phyloP scores from a whole-genome alignment of 2,113 vertebrate species.

The Nymphicus hollandicus region DNA sequence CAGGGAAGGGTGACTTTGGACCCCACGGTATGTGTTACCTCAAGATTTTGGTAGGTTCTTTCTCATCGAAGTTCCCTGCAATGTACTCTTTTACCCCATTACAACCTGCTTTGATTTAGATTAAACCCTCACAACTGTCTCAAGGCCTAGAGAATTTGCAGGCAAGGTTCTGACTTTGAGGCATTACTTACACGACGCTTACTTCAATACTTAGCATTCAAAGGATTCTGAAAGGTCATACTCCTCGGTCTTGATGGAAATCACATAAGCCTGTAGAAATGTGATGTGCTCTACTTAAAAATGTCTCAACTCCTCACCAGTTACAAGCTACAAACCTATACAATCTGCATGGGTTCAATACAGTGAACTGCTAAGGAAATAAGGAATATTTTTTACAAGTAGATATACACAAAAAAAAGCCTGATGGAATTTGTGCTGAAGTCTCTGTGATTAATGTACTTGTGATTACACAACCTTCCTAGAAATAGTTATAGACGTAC shows the following conservation, averaged over 20 bases:
- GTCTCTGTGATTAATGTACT: neutral
- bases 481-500: neutral
- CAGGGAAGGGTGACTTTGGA: neutral
- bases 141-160: neutral
- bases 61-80: neutral
- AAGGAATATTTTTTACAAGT: neutral
- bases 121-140: neutral
- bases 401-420: neutral
- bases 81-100: neutral
- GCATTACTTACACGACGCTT: neutral
- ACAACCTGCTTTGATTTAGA: neutral
- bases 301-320: neutral
- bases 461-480: neutral
- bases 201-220: neutral
- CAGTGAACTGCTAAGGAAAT: neutral
- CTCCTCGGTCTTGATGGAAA: neutral
- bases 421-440: neutral
- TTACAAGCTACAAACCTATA: neutral
- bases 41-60: neutral
- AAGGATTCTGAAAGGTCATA: neutral
- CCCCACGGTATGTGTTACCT: accelerated
- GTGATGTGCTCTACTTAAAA: neutral
- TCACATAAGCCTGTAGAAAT: neutral
- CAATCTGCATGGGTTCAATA: neutral
- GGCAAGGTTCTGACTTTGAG: neutral